A percentile compares a stretch with the other conserved stretches of the same genome.
Evolutionary conservation across 1,140 invertebrate species (phyloP).

Genomic region (Zaprionus tsacasi): DNA sequence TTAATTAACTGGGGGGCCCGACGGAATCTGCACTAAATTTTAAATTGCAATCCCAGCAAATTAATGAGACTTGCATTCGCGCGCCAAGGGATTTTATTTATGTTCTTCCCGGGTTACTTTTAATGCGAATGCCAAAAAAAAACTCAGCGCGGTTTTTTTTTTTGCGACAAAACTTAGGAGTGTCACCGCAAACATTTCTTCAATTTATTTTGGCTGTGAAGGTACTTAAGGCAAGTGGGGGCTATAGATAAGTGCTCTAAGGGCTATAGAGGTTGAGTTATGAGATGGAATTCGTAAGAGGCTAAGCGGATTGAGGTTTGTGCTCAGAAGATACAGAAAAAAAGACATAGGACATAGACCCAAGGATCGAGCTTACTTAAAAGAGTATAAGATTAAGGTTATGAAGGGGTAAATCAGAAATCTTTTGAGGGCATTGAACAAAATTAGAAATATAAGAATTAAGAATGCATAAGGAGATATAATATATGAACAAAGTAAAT

Average conservation of each 20-base stretch:
- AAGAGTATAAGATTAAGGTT: not conserved
- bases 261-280: constrained; percentile 1
- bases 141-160: constrained; percentile 13
- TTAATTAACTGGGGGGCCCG: constrained; percentile 69
- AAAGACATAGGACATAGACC: too few relatives aligned
- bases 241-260: not conserved
- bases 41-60: constrained; percentile 73
- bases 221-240: not conserved
- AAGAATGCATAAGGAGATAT: too few relatives aligned
- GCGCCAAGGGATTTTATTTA: constrained; percentile 30
- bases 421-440: not conserved
- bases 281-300: not conserved
- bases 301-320: not conserved
- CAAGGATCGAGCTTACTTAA: too few relatives aligned
- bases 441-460: not conserved
- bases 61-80: constrained; percentile 75
- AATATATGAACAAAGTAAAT: too few relatives aligned
- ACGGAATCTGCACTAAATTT: constrained; percentile 63
- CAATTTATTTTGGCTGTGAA: not conserved
- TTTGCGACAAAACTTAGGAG: not conserved
- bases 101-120: constrained; percentile 6
- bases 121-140: constrained; percentile 10
- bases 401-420: not conserved
- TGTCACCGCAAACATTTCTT: not conserved
- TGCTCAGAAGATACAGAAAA: not conserved